phyloP scores from a whole-genome alignment of 2,888 invertebrate genomes.

The Orthosia gracilis region DNA sequence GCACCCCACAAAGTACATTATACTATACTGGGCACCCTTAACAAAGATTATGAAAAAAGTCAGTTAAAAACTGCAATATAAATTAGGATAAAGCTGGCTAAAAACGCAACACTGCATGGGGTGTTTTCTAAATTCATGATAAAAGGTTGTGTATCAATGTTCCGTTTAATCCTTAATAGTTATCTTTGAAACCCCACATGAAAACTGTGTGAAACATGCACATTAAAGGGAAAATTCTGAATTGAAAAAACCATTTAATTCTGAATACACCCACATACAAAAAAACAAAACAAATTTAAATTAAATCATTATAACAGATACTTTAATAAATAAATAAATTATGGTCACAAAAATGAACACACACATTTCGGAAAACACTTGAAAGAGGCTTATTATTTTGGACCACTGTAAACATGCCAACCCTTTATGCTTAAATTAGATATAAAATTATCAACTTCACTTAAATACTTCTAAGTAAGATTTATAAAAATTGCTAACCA shows the following conservation, averaged over 20 bases:
- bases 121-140: neutral
- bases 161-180: too few relatives aligned
- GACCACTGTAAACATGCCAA: neutral
- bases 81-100: neutral
- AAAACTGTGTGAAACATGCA: neutral
- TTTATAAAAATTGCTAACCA: constrained; percentile 22
- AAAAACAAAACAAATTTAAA: too few relatives aligned
- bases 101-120: neutral
- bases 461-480: constrained; percentile 13
- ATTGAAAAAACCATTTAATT: neutral
- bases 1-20: too few relatives aligned
- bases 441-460: constrained; percentile 10
- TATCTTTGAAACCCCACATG: neutral
- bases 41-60: neutral
- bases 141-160: too few relatives aligned
- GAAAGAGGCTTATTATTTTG: neutral
- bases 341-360: neutral
- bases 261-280: neutral
- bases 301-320: neutral
- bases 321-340: neutral
- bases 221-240: neutral
- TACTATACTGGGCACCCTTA: too few relatives aligned
- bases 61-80: neutral
- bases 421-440: constrained; percentile 6
- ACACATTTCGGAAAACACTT: neutral